Conservation (phyloP, 2,888 invertebrate genomes). For the Serrognathus titanus region DNA sequence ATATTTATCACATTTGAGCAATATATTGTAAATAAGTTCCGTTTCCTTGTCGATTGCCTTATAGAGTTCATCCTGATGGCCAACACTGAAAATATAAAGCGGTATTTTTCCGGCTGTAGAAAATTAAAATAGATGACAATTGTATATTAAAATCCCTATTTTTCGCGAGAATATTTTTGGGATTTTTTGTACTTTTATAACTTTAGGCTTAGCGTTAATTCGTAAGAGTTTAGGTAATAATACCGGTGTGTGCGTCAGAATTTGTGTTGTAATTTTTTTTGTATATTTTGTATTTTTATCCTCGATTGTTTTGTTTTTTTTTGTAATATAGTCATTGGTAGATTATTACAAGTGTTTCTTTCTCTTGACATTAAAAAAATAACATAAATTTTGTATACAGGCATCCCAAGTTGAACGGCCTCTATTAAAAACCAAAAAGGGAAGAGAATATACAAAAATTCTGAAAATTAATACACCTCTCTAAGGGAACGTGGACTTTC, state of each 20-base stretch:
- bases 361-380: no score
- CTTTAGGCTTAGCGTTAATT: conserved; percentile 21
- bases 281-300: conserved; percentile 40
- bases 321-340: conserved; percentile 41
- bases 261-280: conserved; percentile 22
- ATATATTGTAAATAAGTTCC: neutral
- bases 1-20: neutral
- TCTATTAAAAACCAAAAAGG: no score
- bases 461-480: no score
- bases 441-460: no score
- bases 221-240: conserved; percentile 19
- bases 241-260: conserved; percentile 25
- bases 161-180: conserved; percentile 44
- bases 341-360: conserved; percentile 11
- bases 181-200: conserved; percentile 48
- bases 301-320: conserved; percentile 39
- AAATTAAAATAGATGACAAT: conserved; percentile 10
- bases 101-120: conserved; percentile 19
- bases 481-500: no score
- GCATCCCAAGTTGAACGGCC: no score
- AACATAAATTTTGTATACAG: no score
- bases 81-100: conserved; percentile 15
- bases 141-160: conserved; percentile 39
- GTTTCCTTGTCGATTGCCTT: neutral
- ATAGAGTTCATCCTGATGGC: neutral